Conservation (phyloP, 53 echinoderm and acorn worm genomes). For the Glandiceps talaboti region DNA sequence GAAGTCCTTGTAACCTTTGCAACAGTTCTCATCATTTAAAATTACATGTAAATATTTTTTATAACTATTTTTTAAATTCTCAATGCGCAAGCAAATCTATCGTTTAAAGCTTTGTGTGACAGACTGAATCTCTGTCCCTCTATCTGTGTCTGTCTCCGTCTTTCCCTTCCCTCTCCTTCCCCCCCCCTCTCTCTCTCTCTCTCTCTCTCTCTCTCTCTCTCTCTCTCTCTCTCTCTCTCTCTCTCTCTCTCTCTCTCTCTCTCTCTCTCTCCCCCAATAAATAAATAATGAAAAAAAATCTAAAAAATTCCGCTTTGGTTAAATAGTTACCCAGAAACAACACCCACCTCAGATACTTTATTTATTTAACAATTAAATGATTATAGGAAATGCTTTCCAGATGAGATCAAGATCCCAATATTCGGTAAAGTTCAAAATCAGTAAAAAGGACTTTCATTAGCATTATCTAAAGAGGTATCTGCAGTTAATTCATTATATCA, state of each 20-base stretch:
- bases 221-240: conserved; percentile 7
- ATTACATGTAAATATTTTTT: too few relatives aligned
- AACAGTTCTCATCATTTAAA: too few relatives aligned
- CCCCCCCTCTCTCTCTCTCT: background rate
- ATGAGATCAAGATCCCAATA: too few relatives aligned
- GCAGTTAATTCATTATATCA: too few relatives aligned
- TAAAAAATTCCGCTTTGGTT: background rate
- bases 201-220: background rate
- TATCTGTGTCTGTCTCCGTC: conserved; percentile 3
- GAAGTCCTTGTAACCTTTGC: too few relatives aligned
- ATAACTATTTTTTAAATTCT: too few relatives aligned
- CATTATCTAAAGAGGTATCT: too few relatives aligned
- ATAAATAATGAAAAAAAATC: background rate
- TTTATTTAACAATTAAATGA: too few relatives aligned
- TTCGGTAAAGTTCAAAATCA: too few relatives aligned
- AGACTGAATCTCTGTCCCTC: background rate
- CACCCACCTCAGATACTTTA: background rate
- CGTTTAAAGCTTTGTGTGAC: conserved; percentile 7
- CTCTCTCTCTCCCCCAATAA: background rate
- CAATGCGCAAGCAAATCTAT: too few relatives aligned
- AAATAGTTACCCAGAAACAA: background rate
- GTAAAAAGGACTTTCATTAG: too few relatives aligned
- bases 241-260: conserved; percentile 5
- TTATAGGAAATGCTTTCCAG: too few relatives aligned
- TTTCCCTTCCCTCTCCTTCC: background rate